Conservation (phyloP, 2,797 vertebrate genomes). For the Clarias pachynema region DNA sequence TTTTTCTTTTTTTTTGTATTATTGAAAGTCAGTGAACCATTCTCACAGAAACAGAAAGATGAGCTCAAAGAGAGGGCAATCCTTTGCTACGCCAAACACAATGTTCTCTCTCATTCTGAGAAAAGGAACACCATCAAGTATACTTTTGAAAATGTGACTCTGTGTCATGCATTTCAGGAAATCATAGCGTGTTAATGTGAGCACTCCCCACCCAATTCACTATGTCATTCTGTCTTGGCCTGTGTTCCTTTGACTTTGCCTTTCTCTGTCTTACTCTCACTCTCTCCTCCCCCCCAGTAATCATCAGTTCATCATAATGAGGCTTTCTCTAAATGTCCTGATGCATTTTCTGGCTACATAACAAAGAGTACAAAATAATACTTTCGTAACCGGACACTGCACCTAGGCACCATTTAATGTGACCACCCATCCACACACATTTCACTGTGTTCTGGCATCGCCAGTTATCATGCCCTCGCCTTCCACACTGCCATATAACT, state of each 20-base stretch:
- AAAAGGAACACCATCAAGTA: conserved; percentile 39
- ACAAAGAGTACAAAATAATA: conserved; percentile 30
- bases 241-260: conserved; percentile 15
- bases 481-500: neutral
- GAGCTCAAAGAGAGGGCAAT: conserved; percentile 69
- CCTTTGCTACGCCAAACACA: conserved; percentile 67
- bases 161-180: conserved; percentile 28
- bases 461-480: neutral
- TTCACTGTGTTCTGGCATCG: neutral
- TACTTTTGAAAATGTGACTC: conserved; percentile 40
- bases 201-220: neutral
- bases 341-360: conserved; percentile 40
- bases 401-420: conserved; percentile 30
- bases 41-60: conserved; percentile 71
- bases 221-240: conserved; percentile 13
- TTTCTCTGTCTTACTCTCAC: conserved; percentile 19
- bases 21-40: conserved; percentile 77
- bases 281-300: conserved; percentile 21
- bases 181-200: conserved; percentile 34
- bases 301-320: conserved; percentile 42
- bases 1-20: conserved; percentile 61
- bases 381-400: conserved; percentile 4
- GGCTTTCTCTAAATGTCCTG: conserved; percentile 30
- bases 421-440: conserved; percentile 9
- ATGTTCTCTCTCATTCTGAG: conserved; percentile 59